Conservation (phyloP, 2,113 vertebrate genomes). For the Spea bombifrons region DNA sequence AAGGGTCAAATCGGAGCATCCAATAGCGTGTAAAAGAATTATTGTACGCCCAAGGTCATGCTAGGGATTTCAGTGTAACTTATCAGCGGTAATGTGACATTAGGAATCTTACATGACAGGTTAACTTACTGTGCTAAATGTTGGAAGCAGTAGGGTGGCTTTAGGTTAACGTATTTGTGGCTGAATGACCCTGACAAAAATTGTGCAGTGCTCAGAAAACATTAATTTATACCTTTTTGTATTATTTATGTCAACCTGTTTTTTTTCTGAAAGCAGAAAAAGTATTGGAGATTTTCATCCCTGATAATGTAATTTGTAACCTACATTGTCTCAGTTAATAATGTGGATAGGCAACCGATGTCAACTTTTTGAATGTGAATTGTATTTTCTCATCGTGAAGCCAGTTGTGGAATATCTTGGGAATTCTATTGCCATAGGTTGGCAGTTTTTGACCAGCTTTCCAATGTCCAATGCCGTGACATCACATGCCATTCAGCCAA, state of each 20-base stretch:
- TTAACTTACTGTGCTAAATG: conserved; percentile 45
- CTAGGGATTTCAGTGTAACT: conserved; percentile 35
- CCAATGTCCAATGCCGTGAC: too few relatives aligned
- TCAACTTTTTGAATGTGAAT: too few relatives aligned
- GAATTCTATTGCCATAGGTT: too few relatives aligned
- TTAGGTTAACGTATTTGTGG: conserved; percentile 47
- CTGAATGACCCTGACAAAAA: conserved; percentile 42
- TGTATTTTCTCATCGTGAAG: too few relatives aligned
- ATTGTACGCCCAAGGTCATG: conserved; percentile 49
- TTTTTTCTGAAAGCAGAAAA: conserved; percentile 16
- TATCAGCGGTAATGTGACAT: conserved; percentile 43
- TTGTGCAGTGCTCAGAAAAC: conserved; percentile 27
- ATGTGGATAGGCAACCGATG: too few relatives aligned
- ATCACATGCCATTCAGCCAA: too few relatives aligned
- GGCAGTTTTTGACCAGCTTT: too few relatives aligned
- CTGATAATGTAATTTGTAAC: too few relatives aligned
- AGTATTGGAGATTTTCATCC: too few relatives aligned
- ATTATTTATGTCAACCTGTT: not conserved
- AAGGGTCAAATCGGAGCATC: conserved; percentile 41
- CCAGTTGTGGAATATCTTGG: too few relatives aligned
- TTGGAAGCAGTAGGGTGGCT: conserved; percentile 45
- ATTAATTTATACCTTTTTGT: conserved; percentile 31
- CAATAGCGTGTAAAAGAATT: conserved; percentile 51
- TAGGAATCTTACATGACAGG: conserved; percentile 46
- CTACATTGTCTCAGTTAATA: too few relatives aligned